A percentile compares a stretch with the other conserved stretches of the same genome.
Evolutionary conservation across 2,888 invertebrate species (phyloP).

Genomic region (Drosophila acutilabella): DNA sequence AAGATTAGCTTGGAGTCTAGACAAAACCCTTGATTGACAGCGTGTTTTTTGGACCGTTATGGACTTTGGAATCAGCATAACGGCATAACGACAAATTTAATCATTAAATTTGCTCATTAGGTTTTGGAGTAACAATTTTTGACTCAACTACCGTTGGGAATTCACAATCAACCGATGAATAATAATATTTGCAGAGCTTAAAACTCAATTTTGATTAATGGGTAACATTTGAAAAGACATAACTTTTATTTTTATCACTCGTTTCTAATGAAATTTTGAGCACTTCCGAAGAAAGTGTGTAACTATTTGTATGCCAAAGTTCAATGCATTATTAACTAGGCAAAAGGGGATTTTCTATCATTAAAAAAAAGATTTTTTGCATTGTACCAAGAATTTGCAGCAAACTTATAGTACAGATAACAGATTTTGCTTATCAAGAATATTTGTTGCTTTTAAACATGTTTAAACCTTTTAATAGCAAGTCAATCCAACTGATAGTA

Average conservation of each 20-base stretch:
- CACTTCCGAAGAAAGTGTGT: not conserved
- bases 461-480: not conserved
- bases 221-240: not conserved
- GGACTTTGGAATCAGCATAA: constrained; percentile 16
- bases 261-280: not conserved
- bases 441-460: no score
- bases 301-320: not conserved
- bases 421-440: not conserved
- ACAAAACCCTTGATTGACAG: constrained; percentile 22
- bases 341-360: not conserved
- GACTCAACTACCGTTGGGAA: constrained; percentile 1
- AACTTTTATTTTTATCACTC: not conserved
- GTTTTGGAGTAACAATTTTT: not conserved
- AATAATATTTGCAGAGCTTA: constrained; percentile 1
- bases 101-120: not conserved
- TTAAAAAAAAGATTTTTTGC: no score
- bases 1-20: constrained; percentile 31
- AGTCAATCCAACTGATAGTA: constrained; percentile 2
- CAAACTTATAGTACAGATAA: not conserved
- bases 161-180: not conserved
- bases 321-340: not conserved
- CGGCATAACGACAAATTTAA: constrained; percentile 14
- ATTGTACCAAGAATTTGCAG: not conserved
- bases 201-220: not conserved
- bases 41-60: not conserved